A percentile compares a stretch with the other conserved stretches of the same genome.
These are phyloP conservation scores for Egretta garzetta DNA, from an alignment of 2,113 vertebrate genomes.

Conservation along the genomic window DNA sequence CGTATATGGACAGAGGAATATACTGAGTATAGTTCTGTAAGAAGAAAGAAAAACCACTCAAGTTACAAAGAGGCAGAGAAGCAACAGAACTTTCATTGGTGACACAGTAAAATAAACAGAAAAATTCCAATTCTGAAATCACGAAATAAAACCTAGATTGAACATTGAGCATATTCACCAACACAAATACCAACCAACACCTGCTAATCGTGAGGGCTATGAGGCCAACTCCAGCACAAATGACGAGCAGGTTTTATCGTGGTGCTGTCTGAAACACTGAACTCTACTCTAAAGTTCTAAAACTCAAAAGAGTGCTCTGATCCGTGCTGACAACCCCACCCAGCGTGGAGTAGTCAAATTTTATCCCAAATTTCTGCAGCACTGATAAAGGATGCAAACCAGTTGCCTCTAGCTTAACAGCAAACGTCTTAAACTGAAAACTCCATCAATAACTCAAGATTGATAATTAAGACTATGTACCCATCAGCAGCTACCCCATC, in stretches of 20 bases:
- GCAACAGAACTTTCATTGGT: accelerated
- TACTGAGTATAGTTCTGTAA: conserved; percentile 98
- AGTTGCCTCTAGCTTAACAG: conserved; percentile 41
- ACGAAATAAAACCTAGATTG: neutral
- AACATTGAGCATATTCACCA: accelerated
- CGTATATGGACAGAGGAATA: conserved; percentile 97
- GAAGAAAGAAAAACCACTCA: neutral
- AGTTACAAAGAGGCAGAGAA: neutral
- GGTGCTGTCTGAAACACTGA: neutral
- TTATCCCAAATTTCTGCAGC: neutral
- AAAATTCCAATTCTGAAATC: neutral
- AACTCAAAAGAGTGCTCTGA: neutral
- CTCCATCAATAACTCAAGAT: conserved; percentile 21
- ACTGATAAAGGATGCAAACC: neutral
- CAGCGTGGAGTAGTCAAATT: neutral
- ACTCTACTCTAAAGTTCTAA: neutral
- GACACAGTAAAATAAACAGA: accelerated
- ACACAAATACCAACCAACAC: neutral
- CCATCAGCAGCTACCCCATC: neutral
- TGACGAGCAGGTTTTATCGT: accelerated
- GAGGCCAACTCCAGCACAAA: neutral
- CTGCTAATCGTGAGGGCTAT: accelerated
- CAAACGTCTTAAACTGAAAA: neutral
- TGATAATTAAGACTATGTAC: conserved; percentile 10
- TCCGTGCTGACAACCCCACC: neutral